Evolutionary conservation across 2,888 invertebrate species (phyloP).

Genomic region (Panopea generosa): DNA sequence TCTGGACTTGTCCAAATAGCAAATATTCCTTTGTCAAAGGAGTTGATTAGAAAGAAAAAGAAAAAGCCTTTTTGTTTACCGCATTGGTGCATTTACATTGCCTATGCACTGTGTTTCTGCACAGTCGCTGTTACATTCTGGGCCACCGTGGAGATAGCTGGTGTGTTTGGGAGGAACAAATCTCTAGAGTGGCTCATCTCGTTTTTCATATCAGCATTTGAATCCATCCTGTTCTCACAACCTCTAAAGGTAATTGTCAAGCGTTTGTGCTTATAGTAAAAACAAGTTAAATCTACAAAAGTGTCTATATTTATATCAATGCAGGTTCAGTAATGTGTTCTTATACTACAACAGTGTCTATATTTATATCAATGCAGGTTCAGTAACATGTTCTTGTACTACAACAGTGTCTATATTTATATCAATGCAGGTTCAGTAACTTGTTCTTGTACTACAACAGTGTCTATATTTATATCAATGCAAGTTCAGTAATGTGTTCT

Average conservation of each 20-base stretch:
- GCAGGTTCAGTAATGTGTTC: no score
- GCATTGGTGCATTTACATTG: slow-evolving; percentile 66
- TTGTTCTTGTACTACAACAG: no score
- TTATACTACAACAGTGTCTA: no score
- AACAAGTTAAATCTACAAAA: no score
- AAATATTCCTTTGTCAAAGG: slow-evolving; percentile 36
- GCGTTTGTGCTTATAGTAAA: no score
- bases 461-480: no score
- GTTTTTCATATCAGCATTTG: slow-evolving; percentile 70
- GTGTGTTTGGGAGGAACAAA: slow-evolving; percentile 69
- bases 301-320: no score
- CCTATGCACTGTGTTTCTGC: slow-evolving; percentile 61
- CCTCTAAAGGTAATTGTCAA: slow-evolving; percentile 69
- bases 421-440: no score
- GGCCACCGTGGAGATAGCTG: slow-evolving; percentile 68
- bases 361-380: no score
- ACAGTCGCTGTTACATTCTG: slow-evolving; percentile 65
- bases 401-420: no score
- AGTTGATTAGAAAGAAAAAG: slow-evolving; percentile 30
- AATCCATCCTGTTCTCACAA: slow-evolving; percentile 74
- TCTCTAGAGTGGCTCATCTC: slow-evolving; percentile 69
- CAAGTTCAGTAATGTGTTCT: no score
- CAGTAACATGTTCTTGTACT: no score
- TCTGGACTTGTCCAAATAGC: slow-evolving; percentile 31
- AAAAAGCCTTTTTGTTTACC: slow-evolving; percentile 50